Evolutionary conservation across 2,888 invertebrate genomes (phyloP).

Genomic region (Drosophila maculinotata): DNA sequence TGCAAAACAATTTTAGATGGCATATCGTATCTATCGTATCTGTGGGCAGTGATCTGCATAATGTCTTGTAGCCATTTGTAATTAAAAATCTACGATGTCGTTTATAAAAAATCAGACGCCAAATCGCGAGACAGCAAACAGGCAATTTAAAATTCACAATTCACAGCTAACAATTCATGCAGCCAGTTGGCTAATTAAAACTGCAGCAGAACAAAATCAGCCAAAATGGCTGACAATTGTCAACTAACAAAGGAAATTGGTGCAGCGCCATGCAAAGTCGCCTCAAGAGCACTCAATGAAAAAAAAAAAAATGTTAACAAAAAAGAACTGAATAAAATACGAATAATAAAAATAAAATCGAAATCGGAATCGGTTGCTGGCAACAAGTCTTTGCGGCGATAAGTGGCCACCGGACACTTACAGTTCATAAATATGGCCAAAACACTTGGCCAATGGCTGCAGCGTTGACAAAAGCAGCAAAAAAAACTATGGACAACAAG

Average conservation of each 20-base stretch:
- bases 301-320: background rate
- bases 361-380: constrained; percentile 14
- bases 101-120: constrained; percentile 53
- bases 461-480: constrained; percentile 33
- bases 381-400: constrained; percentile 44
- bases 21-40: constrained; percentile 33
- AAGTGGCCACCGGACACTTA: constrained; percentile 62
- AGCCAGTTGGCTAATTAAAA: constrained; percentile 67
- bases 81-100: constrained; percentile 73
- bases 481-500: constrained; percentile 39
- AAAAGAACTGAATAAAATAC: constrained; percentile 12
- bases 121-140: constrained; percentile 21
- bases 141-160: constrained; percentile 47
- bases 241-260: constrained; percentile 71
- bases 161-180: constrained; percentile 58
- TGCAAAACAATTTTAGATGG: constrained; percentile 31
- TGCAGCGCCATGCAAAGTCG: constrained; percentile 60
- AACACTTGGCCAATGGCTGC: constrained; percentile 60
- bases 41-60: constrained; percentile 59
- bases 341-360: constrained; percentile 18
- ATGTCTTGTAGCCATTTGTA: constrained; percentile 76
- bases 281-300: constrained; percentile 56
- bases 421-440: constrained; percentile 71
- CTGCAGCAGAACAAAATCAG: constrained; percentile 34
- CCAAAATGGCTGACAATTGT: constrained; percentile 69